Evolutionary conservation across 2,888 invertebrate genomes (phyloP).

Genomic region (Drepana falcataria): DNA sequence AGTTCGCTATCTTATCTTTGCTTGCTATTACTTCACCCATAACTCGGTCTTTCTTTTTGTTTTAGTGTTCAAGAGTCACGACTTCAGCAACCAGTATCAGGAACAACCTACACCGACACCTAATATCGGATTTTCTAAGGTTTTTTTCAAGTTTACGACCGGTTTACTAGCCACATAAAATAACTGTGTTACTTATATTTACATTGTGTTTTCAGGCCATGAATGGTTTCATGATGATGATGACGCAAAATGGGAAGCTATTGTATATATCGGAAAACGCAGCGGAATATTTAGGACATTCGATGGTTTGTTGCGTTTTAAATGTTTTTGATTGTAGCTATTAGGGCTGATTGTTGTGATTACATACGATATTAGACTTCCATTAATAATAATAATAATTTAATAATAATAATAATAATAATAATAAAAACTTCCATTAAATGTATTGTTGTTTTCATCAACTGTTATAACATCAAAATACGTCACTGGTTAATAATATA

Average conservation of each 20-base stretch:
- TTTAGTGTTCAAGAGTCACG: slow-evolving; percentile 93
- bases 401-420: no score
- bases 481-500: no score
- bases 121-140: slow-evolving; percentile 95
- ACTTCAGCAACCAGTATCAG: slow-evolving; percentile 81
- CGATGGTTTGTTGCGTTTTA: slow-evolving; percentile 85
- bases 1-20: slow-evolving; percentile 72
- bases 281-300: slow-evolving; percentile 98
- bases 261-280: slow-evolving; percentile 99
- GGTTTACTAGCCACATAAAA: slow-evolving; percentile 32
- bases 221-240: slow-evolving; percentile 98
- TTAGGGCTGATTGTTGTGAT: no score
- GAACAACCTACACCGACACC: slow-evolving; percentile 86
- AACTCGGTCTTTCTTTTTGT: slow-evolving; percentile 79
- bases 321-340: not conserved
- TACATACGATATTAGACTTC: no score
- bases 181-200: slow-evolving; percentile 27
- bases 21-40: slow-evolving; percentile 72
- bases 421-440: not conserved
- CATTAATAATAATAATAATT: no score
- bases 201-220: slow-evolving; percentile 88
- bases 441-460: not conserved
- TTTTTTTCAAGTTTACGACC: slow-evolving; percentile 69
- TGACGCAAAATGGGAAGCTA: slow-evolving; percentile 98
- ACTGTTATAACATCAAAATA: no score